Evolutionary conservation across 2,113 vertebrate genomes (phyloP), one percentile per base, ranked within the genome.

Genomic region (Orientallactaga bullata): DNA sequence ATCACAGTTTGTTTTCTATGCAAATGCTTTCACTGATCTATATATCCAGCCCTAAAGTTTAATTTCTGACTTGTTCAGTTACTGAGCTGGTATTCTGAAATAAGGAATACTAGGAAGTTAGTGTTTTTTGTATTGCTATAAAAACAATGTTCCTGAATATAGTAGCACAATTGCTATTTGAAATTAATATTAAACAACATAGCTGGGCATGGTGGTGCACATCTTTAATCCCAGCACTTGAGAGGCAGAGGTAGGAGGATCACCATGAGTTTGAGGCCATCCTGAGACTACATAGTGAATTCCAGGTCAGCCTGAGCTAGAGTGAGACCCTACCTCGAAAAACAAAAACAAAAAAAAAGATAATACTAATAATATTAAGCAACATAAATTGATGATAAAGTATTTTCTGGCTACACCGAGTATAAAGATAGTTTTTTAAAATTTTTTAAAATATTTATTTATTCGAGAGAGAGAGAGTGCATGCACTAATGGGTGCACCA

Each of bases 21-120:
- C 42, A 84, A 68, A 26, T 51, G 7, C 15, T n/a, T 42, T 42
- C n/a, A 84, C 39, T 69, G 32, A 24, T 47, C 82, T 84, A 84
- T 35, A 51, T 51, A 20, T 21, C 20, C 1, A 84, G 65, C 30
- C 42, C 39, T 74, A 72, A 96, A 87, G 21, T 91, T 94, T 87
- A 61, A 65, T 81, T 94, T 95, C 74, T 96, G 47, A 47, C 35
- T 65, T 91, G 42, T 68, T 96, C 42, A 94, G 24, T 89, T 87
- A 80, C 55, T 78, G 37, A 89, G 37, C 76, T 69, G 76, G n/a
- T 78, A 23, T 91, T 94, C 37, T 91, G 66, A 96, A 93, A 87
- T 91, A 51, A 68, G 55, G 55, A 55, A 55, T 91, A 78, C 68
- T 94, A 63, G 66, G 21, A 95, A 77, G 39, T 71, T 80, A 86